Base-by-base conservation (phyloP, 1,140 invertebrate species). In the Lucilia sericata region DNA sequence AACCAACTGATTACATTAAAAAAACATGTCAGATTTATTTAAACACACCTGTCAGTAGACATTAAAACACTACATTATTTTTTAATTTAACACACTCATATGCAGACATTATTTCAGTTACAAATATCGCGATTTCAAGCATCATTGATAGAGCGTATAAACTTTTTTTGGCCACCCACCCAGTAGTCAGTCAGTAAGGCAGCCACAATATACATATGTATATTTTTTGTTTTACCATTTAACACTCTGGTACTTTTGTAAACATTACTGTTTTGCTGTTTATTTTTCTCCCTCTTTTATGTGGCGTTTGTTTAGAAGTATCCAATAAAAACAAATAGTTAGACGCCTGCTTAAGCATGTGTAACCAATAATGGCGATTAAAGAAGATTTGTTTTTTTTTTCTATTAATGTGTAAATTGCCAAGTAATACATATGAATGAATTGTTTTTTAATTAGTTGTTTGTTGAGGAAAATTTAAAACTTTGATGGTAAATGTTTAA, bases 81-180 rank as follows among this genome's bases (percentile, higher is more conserved):
- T 42, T 42, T 10, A 42, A n/a, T 60, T 17, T 7, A 30, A 30
- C 25, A n/a, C 13, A n/a, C 55, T n/a, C n/a, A 70, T 21, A 70
- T 19, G 17, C 60, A 70, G 51, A 14, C 60, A 70, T 14, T n/a
- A 60, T 5, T n/a, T 30, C 25, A 19, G 51, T 19, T 8, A 21
- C 21, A 70, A 70, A 70, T 70, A 70, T 70, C 21, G 65, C 65
- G 19, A 70, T 70, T 70, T 21, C 19, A 70, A 21, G 19, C 65
- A 70, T 70, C 65, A 70, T 70, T 25, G 65, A 70, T 70, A 70
- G 65, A 70, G 65, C 65, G 65, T 70, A 10, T 70, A 70, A 70
- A 70, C 19, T 21, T 25, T 70, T 55, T 70, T 70, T 19, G 60
- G 65, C 65, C 65, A 70, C 65, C 65, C 65, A 70, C 65, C 60